phyloP scores from a whole-genome alignment of 2,888 invertebrate genomes.

The Philonicus albiceps region DNA sequence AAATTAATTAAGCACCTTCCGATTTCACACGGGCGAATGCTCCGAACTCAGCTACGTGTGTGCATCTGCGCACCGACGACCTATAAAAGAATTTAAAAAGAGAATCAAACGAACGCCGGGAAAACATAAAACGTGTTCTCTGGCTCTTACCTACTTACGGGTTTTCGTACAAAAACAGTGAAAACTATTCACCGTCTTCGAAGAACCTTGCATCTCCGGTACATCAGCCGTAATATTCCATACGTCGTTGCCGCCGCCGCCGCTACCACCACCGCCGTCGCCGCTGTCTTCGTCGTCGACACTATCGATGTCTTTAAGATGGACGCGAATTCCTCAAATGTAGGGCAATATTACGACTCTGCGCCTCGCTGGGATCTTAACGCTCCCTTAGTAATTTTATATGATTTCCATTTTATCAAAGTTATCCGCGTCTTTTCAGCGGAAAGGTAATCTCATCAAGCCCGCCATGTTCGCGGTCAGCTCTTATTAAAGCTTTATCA shows the following conservation, averaged over 20 bases:
- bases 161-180: not conserved
- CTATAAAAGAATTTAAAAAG: constrained; percentile 28
- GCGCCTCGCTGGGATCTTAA: not conserved
- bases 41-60: not conserved
- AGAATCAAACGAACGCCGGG: constrained; percentile 2
- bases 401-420: not conserved
- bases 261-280: not conserved
- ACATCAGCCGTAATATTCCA: not conserved
- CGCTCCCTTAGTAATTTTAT: not conserved
- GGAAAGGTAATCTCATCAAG: not conserved
- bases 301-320: not conserved
- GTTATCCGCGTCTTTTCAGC: not conserved
- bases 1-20: constrained; percentile 31
- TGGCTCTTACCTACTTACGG: constrained; percentile 24
- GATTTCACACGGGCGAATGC: not conserved
- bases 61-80: constrained; percentile 13
- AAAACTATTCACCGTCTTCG: not conserved
- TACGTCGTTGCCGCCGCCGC: not conserved
- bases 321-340: constrained; percentile 22
- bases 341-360: not conserved
- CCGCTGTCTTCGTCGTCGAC: not conserved
- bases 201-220: not conserved
- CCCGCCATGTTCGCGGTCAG: not conserved
- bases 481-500: not conserved
- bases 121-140: constrained; percentile 22